Conservation (phyloP, 2,113 vertebrate species). For the Jacana jacana region DNA sequence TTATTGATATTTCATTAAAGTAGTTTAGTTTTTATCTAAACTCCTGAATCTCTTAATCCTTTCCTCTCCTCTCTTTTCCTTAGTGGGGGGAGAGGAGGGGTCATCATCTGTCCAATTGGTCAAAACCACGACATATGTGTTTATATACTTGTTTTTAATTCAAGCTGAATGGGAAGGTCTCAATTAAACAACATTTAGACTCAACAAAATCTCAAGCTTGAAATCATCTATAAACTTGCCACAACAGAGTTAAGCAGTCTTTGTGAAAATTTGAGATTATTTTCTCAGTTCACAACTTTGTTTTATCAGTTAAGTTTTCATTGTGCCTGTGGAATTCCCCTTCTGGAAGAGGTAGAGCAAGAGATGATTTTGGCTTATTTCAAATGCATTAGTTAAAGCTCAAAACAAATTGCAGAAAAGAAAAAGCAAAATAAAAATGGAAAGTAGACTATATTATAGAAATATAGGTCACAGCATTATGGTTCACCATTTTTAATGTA, state of each 20-base stretch:
- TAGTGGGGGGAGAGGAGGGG: no score
- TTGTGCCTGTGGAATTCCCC: not conserved
- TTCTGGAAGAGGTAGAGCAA: not conserved
- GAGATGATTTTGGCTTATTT: not conserved
- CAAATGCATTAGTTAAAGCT: not conserved
- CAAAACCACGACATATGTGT: no score
- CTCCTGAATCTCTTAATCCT: no score
- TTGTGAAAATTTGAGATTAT: not conserved
- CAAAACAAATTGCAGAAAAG: not conserved
- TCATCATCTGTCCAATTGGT: no score
- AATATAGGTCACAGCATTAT: not conserved
- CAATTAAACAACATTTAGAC: not conserved
- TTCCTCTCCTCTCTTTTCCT: no score
- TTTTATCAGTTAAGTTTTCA: not conserved
- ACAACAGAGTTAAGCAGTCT: not conserved
- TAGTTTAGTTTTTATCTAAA: no score
- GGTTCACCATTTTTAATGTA: not conserved
- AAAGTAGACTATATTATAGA: not conserved
- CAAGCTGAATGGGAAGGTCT: not conserved
- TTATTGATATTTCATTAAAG: no score
- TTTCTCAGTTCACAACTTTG: not conserved
- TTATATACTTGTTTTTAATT: not conserved
- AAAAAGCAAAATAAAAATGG: not conserved
- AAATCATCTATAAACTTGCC: not conserved
- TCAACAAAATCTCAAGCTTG: not conserved